Evolutionary conservation across 2,113 vertebrate genomes (phyloP).

Genomic region (Tamias sibiricus): DNA sequence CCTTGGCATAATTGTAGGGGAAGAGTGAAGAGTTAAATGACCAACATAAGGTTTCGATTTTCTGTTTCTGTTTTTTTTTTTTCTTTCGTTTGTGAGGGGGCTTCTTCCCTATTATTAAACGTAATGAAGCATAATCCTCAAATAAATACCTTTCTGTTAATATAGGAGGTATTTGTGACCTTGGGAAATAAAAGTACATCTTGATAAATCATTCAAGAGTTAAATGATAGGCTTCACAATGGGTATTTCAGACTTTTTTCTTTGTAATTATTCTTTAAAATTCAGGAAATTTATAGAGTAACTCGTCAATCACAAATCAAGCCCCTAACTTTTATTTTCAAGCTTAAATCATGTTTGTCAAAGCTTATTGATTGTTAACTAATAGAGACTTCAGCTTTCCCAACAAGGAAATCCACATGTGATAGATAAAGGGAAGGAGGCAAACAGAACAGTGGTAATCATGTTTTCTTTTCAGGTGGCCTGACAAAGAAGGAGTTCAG

Average conservation of each 20-base stretch:
- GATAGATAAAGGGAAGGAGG: neutral
- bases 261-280: slow-evolving; percentile 38
- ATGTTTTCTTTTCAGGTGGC: neutral
- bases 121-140: slow-evolving; percentile 56
- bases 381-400: neutral
- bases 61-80: slow-evolving; percentile 42
- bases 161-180: slow-evolving; percentile 27
- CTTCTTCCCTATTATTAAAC: slow-evolving; percentile 50
- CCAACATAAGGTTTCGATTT: slow-evolving; percentile 44
- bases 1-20: slow-evolving; percentile 13
- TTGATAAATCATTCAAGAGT: slow-evolving; percentile 41
- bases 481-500: neutral
- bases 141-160: slow-evolving; percentile 55
- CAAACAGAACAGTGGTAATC: neutral
- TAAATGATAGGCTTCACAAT: neutral
- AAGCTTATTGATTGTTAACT: slow-evolving; percentile 7
- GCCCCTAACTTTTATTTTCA: slow-evolving; percentile 19
- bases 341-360: neutral
- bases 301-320: slow-evolving; percentile 1
- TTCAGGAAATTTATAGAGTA: neutral
- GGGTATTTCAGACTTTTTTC: slow-evolving; percentile 43
- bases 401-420: neutral
- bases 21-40: neutral
- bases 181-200: neutral
- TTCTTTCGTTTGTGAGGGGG: slow-evolving; percentile 23